phyloP scores from a whole-genome alignment of 2,888 invertebrate species.

The Cerastis rubricosa region DNA sequence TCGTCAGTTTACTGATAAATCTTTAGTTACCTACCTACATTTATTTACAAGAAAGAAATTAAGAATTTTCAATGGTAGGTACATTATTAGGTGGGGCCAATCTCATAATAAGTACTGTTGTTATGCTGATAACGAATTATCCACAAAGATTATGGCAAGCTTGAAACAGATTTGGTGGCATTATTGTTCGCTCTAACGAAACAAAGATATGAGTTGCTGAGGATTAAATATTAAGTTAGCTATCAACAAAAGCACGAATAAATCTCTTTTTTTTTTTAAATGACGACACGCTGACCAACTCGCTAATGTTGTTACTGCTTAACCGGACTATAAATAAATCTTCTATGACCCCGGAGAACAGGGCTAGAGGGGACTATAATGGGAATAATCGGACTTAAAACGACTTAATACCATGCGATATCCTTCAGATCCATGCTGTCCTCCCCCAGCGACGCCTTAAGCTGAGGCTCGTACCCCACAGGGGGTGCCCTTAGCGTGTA shows the following conservation, averaged over 20 bases:
- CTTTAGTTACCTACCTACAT: neutral
- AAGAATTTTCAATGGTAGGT: neutral
- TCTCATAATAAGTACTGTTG: neutral
- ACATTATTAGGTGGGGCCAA: neutral
- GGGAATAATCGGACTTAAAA: too few relatives aligned
- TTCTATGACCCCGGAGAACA: too few relatives aligned
- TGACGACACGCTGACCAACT: too few relatives aligned
- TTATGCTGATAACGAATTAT: neutral
- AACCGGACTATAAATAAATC: too few relatives aligned
- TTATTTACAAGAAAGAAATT: neutral
- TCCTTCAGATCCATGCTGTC: too few relatives aligned
- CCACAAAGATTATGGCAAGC: neutral
- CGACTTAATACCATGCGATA: too few relatives aligned
- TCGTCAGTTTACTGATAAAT: neutral
- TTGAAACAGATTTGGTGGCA: neutral
- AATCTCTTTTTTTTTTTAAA: too few relatives aligned
- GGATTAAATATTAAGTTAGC: neutral
- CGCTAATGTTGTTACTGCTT: too few relatives aligned
- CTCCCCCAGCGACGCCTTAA: too few relatives aligned
- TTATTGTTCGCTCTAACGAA: neutral
- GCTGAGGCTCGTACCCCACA: too few relatives aligned
- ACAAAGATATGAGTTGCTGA: neutral
- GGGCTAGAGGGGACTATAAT: too few relatives aligned
- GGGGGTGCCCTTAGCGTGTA: too few relatives aligned
- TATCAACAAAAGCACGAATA: neutral